phyloP scores from a whole-genome alignment of 2,113 vertebrate species.

The Mobula birostris region DNA sequence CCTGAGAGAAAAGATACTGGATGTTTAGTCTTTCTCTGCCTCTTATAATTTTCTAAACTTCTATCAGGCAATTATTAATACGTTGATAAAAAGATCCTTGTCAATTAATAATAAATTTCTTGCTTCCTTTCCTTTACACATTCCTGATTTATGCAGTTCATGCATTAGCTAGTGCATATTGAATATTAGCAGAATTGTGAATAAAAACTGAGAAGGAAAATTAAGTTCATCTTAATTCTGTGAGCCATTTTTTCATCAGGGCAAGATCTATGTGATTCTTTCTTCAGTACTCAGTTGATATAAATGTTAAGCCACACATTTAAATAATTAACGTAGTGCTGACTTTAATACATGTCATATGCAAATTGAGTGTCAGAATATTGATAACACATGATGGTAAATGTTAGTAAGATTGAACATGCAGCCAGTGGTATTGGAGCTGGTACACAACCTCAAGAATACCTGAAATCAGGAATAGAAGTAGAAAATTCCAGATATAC shows the following conservation, averaged over 20 bases:
- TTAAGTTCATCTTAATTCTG: slow-evolving; percentile 15
- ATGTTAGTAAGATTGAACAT: background rate
- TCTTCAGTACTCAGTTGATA: slow-evolving; percentile 12
- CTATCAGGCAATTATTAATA: background rate
- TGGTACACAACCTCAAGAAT: background rate
- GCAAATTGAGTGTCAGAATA: slow-evolving; percentile 18
- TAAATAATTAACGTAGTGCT: slow-evolving; percentile 16
- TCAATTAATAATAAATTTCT: background rate
- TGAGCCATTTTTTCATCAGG: background rate
- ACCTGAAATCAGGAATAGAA: background rate
- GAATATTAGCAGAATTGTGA: background rate
- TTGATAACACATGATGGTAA: background rate
- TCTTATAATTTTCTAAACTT: no score
- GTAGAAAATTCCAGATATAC: background rate
- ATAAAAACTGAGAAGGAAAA: slow-evolving; percentile 1
- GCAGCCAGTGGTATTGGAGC: background rate
- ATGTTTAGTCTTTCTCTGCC: no score
- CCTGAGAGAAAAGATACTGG: no score
- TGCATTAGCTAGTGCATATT: background rate
- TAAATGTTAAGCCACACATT: slow-evolving; percentile 5
- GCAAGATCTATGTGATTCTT: background rate
- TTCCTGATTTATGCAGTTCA: slow-evolving; percentile 1
- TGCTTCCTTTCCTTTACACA: background rate
- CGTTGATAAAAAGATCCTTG: background rate
- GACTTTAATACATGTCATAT: background rate